A percentile compares a stretch with the other conserved stretches of the same genome.
These are phyloP conservation scores for Sphinx pinastri DNA, from an alignment of 2,888 invertebrate species.

Conservation along the genomic window DNA sequence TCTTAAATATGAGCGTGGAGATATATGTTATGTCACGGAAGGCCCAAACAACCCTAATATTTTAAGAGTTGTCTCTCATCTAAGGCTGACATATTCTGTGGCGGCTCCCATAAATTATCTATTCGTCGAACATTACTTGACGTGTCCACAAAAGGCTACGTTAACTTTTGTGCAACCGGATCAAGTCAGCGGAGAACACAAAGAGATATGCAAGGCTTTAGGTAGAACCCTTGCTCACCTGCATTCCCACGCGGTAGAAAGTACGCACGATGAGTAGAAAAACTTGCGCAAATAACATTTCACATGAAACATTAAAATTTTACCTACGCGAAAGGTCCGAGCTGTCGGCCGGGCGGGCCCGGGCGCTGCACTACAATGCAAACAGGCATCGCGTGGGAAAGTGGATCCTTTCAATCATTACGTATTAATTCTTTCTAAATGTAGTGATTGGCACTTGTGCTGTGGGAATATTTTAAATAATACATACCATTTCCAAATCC, in stretches of 20 bases:
- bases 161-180: conserved; percentile 80
- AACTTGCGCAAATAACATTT: conserved; percentile 80
- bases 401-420: conserved; percentile 48
- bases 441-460: neutral
- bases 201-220: conserved; percentile 55
- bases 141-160: conserved; percentile 74
- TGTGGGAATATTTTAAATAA: neutral
- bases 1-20: conserved; percentile 59
- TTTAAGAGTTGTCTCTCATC: conserved; percentile 63
- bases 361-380: conserved; percentile 53
- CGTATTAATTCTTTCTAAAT: conserved; percentile 31
- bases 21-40: conserved; percentile 54
- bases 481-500: neutral
- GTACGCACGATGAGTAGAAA: conserved; percentile 62
- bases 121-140: conserved; percentile 79
- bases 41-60: conserved; percentile 76
- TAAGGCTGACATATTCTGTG: conserved; percentile 60
- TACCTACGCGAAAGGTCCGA: conserved; percentile 64
- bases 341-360: conserved; percentile 47
- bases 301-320: conserved; percentile 76
- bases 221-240: conserved; percentile 81
- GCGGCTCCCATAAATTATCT: conserved; percentile 80
- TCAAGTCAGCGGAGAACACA: conserved; percentile 53
- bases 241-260: conserved; percentile 82
- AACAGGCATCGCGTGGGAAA: conserved; percentile 69